A percentile compares a stretch with the other conserved stretches of the same genome.
Evolutionary conservation across 2,113 vertebrate genomes (phyloP).

Genomic region (Rana temporaria): DNA sequence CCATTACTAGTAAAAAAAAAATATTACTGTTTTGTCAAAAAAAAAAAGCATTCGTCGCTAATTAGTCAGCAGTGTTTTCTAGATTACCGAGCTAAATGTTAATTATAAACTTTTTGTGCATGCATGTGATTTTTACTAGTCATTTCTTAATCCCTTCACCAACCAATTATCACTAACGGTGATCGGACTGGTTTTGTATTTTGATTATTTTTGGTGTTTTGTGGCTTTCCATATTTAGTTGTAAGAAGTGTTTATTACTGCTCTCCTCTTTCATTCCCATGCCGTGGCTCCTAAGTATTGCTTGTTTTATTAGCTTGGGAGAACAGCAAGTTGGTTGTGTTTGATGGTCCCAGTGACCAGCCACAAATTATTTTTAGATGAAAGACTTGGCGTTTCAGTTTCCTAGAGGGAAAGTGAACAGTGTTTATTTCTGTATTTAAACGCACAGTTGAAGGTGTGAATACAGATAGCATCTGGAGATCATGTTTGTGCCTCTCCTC

Average conservation of each 20-base stretch:
- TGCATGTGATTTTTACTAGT: too few relatives aligned
- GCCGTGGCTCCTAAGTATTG: constrained; percentile 30
- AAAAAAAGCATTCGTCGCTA: too few relatives aligned
- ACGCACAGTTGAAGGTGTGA: constrained; percentile 49
- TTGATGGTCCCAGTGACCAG: background rate
- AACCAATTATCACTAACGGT: too few relatives aligned
- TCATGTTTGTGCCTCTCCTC: too few relatives aligned
- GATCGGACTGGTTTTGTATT: too few relatives aligned
- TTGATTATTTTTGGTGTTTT: background rate
- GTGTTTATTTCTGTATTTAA: constrained; percentile 75
- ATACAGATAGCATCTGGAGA: too few relatives aligned
- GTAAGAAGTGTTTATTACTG: constrained; percentile 16
- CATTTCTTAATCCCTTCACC: too few relatives aligned
- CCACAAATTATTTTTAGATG: constrained; percentile 7
- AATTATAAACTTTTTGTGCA: too few relatives aligned
- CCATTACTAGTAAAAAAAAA: too few relatives aligned
- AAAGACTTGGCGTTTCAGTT: background rate
- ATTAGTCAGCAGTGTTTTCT: too few relatives aligned
- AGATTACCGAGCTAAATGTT: too few relatives aligned
- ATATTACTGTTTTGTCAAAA: too few relatives aligned
- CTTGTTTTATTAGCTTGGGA: constrained; percentile 14
- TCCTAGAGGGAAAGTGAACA: background rate
- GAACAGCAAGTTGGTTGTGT: constrained; percentile 17
- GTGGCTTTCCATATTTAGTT: constrained; percentile 8
- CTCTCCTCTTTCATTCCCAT: constrained; percentile 13